Conservation (phyloP, 2,797 vertebrate genomes). For the Phataginus tetradactyla region DNA sequence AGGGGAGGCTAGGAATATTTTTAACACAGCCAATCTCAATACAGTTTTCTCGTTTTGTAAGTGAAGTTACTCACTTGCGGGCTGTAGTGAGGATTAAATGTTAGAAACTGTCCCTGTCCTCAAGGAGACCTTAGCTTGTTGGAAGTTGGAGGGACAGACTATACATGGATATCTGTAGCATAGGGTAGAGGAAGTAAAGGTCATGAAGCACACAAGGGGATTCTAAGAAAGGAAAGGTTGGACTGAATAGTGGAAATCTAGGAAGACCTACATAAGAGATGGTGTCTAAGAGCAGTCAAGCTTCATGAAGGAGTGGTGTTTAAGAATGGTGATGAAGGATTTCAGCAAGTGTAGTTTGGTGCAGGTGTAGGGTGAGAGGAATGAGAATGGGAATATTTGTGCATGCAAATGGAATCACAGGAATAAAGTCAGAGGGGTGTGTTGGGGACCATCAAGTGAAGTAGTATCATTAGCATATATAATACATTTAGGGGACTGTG, state of each 20-base stretch:
- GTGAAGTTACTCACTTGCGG: background rate
- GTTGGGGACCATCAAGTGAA: background rate
- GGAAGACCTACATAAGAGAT: background rate
- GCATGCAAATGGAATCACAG: background rate
- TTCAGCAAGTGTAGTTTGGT: background rate
- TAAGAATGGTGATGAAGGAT: background rate
- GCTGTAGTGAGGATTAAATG: background rate
- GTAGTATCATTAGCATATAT: background rate
- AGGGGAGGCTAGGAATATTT: background rate
- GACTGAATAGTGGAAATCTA: background rate
- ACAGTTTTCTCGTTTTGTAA: slow-evolving; percentile 22
- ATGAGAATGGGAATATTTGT: background rate
- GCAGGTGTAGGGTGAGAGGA: background rate
- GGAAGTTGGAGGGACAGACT: background rate
- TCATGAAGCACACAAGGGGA: background rate
- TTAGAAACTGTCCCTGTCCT: background rate
- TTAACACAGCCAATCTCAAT: background rate
- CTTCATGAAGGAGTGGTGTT: background rate
- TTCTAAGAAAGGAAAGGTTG: background rate
- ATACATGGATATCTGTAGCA: background rate
- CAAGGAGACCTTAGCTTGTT: background rate
- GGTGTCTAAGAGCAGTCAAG: background rate
- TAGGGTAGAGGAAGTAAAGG: background rate
- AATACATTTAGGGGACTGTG: background rate
- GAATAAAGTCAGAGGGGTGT: background rate